Evolutionary conservation across 2,113 vertebrate species (phyloP).

Genomic region (Sorex fumeus): DNA sequence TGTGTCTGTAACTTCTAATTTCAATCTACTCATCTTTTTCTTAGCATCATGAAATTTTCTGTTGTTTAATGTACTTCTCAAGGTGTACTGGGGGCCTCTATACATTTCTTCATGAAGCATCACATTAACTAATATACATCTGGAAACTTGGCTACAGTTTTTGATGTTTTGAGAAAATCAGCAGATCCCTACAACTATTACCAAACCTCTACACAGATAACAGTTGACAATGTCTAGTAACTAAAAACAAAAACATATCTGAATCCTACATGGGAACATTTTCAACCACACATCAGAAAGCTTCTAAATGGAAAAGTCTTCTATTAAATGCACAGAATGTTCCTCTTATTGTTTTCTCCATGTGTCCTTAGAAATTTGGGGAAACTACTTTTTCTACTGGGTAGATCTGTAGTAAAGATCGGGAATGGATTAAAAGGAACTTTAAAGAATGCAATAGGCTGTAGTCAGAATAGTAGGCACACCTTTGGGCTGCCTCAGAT

Average conservation of each 20-base stretch:
- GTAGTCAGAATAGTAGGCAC: not conserved
- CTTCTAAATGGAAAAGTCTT: not conserved
- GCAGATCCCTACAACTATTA: not conserved
- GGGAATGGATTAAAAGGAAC: constrained; percentile 20
- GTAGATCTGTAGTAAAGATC: not conserved
- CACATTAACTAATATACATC: constrained; percentile 19
- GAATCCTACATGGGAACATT: constrained; percentile 8
- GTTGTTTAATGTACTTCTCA: constrained; percentile 47
- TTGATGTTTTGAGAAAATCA: constrained; percentile 40
- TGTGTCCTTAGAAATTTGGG: not conserved
- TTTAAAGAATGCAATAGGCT: constrained; percentile 9
- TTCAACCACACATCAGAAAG: not conserved
- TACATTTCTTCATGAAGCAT: constrained; percentile 9
- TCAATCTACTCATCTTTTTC: constrained; percentile 35
- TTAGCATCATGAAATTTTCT: constrained; percentile 46
- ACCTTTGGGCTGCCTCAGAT: not conserved
- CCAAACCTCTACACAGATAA: constrained; percentile 1
- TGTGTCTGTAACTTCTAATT: constrained; percentile 27
- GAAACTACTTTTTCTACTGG: constrained; percentile 4
- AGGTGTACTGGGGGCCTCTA: not conserved
- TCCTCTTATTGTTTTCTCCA: not conserved
- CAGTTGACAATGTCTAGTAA: constrained; percentile 32
- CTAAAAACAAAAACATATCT: constrained; percentile 23
- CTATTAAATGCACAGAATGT: not conserved
- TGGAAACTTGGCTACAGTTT: not conserved